A percentile compares a stretch with the other conserved stretches of the same genome.
phyloP scores from a whole-genome alignment of 2,888 invertebrate species.

The Cryptocheilus praepositus region DNA sequence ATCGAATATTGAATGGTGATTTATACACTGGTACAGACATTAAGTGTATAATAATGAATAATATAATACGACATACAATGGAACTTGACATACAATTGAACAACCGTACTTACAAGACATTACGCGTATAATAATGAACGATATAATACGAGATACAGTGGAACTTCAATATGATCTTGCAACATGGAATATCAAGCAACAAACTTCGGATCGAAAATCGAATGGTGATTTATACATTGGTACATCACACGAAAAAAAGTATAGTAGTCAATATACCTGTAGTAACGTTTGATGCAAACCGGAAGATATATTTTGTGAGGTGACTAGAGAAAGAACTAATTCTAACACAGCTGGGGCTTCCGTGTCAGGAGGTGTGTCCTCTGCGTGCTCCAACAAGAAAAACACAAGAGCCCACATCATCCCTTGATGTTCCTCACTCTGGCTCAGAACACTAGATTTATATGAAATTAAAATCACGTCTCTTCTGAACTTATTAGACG shows the following conservation, averaged over 20 bases:
- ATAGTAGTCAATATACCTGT: constrained; percentile 71
- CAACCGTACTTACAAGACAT: too few relatives aligned
- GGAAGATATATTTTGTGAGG: constrained; percentile 72
- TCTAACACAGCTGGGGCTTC: constrained; percentile 79
- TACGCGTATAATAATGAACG: too few relatives aligned
- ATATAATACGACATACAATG: too few relatives aligned
- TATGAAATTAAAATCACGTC: constrained; percentile 16
- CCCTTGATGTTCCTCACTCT: constrained; percentile 80
- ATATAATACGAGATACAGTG: too few relatives aligned
- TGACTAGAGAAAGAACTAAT: constrained; percentile 76
- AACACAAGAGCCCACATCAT: constrained; percentile 86
- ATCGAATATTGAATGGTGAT: too few relatives aligned
- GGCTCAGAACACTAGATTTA: constrained; percentile 54
- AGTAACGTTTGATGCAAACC: constrained; percentile 75
- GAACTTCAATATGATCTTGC: too few relatives aligned
- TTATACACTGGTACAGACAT: too few relatives aligned
- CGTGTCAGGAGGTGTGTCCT: constrained; percentile 79
- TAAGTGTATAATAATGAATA: too few relatives aligned
- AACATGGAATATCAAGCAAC: too few relatives aligned
- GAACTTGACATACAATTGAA: neutral
- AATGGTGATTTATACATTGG: too few relatives aligned
- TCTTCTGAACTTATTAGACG: neutral
- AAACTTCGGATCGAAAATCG: too few relatives aligned
- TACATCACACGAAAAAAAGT: too few relatives aligned
- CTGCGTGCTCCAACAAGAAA: constrained; percentile 84